A percentile compares a stretch with the other conserved stretches of the same genome.
These are phyloP conservation scores for Acanthurus tractus DNA, from an alignment of 2,797 vertebrate genomes.

Conservation along the genomic window DNA sequence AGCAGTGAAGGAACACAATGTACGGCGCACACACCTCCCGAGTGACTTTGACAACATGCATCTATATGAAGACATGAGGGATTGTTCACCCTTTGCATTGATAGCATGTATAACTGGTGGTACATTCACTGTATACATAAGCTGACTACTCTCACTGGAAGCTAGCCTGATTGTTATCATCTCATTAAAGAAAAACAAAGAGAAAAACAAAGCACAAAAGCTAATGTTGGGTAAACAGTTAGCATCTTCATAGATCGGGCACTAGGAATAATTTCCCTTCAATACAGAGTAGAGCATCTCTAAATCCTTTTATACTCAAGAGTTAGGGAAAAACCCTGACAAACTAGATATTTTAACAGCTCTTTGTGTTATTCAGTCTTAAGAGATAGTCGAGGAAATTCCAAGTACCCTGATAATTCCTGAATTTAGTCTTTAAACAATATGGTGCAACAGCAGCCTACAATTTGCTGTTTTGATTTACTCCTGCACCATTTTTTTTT, in stretches of 20 bases:
- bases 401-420: too few species aligned
- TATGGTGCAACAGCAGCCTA: too few species aligned
- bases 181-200: neutral
- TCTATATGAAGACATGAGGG: neutral
- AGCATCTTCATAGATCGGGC: too few species aligned
- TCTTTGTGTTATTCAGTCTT: too few species aligned
- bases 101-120: neutral
- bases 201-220: neutral
- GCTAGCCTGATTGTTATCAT: neutral
- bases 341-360: too few species aligned
- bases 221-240: neutral
- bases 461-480: too few species aligned
- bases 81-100: neutral
- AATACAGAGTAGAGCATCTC: neutral
- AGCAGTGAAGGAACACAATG: slow-evolving; percentile 53
- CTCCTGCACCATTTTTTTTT: too few species aligned
- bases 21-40: slow-evolving; percentile 15
- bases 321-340: too few species aligned
- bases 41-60: neutral
- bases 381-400: too few species aligned
- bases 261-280: neutral
- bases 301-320: too few species aligned
- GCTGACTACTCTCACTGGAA: neutral
- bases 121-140: neutral
- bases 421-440: too few species aligned